Percentiles rank a stretch among this genome's conserved stretches.
Evolutionary conservation across 1,140 invertebrate species (phyloP).

Genomic region (Elysia chlorotica): DNA sequence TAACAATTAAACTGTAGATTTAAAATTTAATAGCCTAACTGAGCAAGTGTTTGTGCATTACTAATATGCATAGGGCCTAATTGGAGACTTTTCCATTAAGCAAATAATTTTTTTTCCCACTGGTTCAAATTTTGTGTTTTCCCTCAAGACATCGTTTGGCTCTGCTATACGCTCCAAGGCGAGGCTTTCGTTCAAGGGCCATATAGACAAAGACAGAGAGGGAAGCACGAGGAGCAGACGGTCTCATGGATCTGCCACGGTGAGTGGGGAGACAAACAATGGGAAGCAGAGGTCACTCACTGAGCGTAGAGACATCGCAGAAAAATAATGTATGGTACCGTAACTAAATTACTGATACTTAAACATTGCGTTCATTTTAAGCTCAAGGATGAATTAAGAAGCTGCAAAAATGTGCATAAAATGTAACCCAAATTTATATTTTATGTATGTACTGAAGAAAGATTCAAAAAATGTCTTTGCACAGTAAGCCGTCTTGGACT

Average conservation of each 20-base stretch:
- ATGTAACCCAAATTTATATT: not conserved
- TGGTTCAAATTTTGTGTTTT: too few relatives aligned
- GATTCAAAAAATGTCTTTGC: too few relatives aligned
- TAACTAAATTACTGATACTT: not conserved
- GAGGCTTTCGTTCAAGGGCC: slow-evolving; percentile 51
- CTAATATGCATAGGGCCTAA: too few relatives aligned
- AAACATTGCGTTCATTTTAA: not conserved
- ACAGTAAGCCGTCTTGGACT: too few relatives aligned
- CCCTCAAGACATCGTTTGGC: slow-evolving; percentile 45
- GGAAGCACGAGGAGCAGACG: slow-evolving; percentile 12
- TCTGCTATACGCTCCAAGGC: slow-evolving; percentile 50
- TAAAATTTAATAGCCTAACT: too few relatives aligned
- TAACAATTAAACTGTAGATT: too few relatives aligned
- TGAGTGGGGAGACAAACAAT: slow-evolving; percentile 2
- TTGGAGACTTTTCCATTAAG: too few relatives aligned
- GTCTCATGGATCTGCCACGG: slow-evolving; percentile 15
- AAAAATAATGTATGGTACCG: not conserved
- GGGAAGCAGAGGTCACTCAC: too few relatives aligned
- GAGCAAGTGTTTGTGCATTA: too few relatives aligned
- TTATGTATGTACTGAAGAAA: not conserved
- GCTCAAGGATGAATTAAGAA: too few relatives aligned
- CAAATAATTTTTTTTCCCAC: too few relatives aligned
- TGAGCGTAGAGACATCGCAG: not conserved
- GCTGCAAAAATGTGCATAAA: not conserved
- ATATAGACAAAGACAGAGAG: slow-evolving; percentile 36